phyloP scores from a whole-genome alignment of 2,797 vertebrate genomes.

The Sebastes miniatus region DNA sequence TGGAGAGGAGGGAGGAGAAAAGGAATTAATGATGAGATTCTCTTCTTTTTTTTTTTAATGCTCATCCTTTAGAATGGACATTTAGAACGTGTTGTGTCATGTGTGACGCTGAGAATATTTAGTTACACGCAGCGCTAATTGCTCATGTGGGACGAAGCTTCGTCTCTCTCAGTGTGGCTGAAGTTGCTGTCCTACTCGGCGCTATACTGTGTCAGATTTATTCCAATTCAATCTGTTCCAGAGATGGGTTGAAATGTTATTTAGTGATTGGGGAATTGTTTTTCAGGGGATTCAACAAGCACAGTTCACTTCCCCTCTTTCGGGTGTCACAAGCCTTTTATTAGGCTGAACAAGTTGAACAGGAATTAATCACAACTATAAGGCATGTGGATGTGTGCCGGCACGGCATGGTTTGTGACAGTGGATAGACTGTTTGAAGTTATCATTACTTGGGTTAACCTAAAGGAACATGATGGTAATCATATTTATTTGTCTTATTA shows the following conservation, averaged over 20 bases:
- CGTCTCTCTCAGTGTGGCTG: neutral
- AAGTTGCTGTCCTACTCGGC: neutral
- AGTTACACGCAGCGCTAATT: conserved; percentile 38
- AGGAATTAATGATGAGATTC: conserved; percentile 53
- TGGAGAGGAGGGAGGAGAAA: conserved; percentile 45
- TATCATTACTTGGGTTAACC: neutral
- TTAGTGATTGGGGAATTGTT: conserved; percentile 37
- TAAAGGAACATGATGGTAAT: neutral
- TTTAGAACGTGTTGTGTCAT: conserved; percentile 38
- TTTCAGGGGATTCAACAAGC: conserved; percentile 22
- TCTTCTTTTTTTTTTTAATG: neutral
- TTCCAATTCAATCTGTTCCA: conserved; percentile 45
- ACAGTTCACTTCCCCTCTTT: neutral
- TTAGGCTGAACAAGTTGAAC: neutral
- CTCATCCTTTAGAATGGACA: conserved; percentile 18
- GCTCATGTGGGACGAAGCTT: conserved; percentile 46
- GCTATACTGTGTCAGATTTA: conserved; percentile 8
- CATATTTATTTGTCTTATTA: neutral
- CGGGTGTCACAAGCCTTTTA: neutral
- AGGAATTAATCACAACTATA: neutral
- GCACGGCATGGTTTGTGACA: neutral
- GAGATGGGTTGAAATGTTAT: conserved; percentile 36
- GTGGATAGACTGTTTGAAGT: neutral
- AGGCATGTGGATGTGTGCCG: neutral
- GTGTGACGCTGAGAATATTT: conserved; percentile 46